Base-by-base conservation (phyloP, 2,888 invertebrate species). In the Branchipolynoe longqiensis region DNA sequence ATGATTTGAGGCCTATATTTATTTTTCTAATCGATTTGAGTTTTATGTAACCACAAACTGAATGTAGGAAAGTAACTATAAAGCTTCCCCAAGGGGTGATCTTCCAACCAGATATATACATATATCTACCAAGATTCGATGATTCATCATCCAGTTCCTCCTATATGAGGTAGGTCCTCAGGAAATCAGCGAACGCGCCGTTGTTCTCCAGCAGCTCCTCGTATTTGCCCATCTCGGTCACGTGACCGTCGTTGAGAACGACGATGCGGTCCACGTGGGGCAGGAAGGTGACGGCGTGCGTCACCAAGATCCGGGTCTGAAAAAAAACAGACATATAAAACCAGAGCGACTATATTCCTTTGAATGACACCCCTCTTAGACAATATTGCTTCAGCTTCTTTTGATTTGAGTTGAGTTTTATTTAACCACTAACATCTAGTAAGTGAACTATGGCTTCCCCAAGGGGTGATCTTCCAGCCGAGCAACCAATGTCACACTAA, bases 231-330 rank as follows among this genome's bases (percentile, higher is more conserved):
- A 48, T 54, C 22, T 78, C 78, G 4, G 48, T 78, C 48, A 78
- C 86, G 78, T 88, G 84, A 3, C 92, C 92, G 83, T 92, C 88
- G 1, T 90, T 89, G 54, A 93, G 86, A 38, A 92, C 92, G 31
- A 92, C 88, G 36, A 93, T 92, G 56, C 89, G 87, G 89, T 93
- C 92, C 48, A 91, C 91, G 82, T 91, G 87, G 2, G 92, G 91
- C 86, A 93, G 89, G 87, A 90, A 93, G 41, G 91, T 90, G 22
- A 93, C 90, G 56, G 92, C 92, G 87, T 93, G 92, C 0, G 93
- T 93, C 59, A 93, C 93, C 84, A 93, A 87, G 14, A 93, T 87
- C 33, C 93, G 41, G 18, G 78, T 78, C 78, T 78, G 78, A 12
- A n/a, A 62, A 25, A 28, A 18, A 25, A 58, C 25, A 58, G 48